Evolutionary conservation across 2,888 invertebrate genomes (phyloP).

Genomic region (Dryococelus australis): DNA sequence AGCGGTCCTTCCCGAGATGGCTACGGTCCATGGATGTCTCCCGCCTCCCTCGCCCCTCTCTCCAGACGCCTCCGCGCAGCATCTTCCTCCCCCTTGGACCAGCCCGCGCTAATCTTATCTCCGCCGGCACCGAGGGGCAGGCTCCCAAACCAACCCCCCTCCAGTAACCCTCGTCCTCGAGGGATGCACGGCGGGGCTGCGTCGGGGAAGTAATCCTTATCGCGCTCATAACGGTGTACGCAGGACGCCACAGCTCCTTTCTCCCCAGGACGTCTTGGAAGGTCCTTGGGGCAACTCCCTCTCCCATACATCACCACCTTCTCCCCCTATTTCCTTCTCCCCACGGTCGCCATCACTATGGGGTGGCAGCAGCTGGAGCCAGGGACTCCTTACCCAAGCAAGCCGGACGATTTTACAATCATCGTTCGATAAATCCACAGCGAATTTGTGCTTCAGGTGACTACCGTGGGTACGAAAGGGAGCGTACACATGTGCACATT

Average conservation of each 20-base stretch:
- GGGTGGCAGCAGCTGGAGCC: not conserved
- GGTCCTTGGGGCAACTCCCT: not conserved
- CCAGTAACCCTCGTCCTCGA: not conserved
- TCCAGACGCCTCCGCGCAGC: not conserved
- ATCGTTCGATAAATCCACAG: no score
- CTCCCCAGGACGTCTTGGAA: not conserved
- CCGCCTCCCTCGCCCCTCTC: not conserved
- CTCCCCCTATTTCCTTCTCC: not conserved
- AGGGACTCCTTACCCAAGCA: not conserved
- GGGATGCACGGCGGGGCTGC: not conserved
- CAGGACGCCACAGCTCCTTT: not conserved
- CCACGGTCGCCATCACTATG: not conserved
- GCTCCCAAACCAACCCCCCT: not conserved
- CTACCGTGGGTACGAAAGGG: no score
- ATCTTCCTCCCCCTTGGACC: not conserved
- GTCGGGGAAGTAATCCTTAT: constrained; percentile 11
- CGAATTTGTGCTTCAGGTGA: no score
- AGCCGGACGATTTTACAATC: no score
- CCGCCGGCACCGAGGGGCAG: not conserved
- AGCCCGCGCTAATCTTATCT: not conserved
- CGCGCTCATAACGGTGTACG: not conserved
- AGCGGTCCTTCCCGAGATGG: not conserved
- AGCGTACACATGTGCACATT: no score
- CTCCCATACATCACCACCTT: not conserved
- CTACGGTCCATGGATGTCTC: not conserved